A percentile compares a stretch with the other conserved stretches of the same genome.
These are phyloP conservation scores for Pinna nobilis DNA, from an alignment of 1,140 invertebrate species.

Conservation along the genomic window DNA sequence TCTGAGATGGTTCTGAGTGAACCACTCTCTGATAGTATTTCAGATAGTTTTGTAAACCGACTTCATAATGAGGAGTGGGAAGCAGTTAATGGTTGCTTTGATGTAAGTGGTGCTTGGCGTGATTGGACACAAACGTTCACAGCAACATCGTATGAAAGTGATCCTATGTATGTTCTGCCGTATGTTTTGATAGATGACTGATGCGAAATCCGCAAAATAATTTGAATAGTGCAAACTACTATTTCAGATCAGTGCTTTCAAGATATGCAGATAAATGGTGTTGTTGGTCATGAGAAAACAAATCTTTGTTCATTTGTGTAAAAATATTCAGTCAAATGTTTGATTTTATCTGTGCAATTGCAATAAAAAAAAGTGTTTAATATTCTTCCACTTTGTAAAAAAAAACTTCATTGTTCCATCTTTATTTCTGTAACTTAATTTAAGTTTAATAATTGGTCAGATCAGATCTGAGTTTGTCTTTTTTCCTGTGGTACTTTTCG, in stretches of 20 bases:
- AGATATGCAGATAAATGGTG: conserved; percentile 15
- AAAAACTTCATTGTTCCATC: background rate
- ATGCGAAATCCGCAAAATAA: conserved; percentile 7
- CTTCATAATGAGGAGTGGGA: conserved; percentile 75
- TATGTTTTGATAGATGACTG: conserved; percentile 89
- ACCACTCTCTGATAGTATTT: conserved; percentile 56
- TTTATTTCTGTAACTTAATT: too few species aligned
- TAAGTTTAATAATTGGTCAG: too few species aligned
- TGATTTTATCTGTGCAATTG: background rate
- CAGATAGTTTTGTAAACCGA: conserved; percentile 72
- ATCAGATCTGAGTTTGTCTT: too few species aligned
- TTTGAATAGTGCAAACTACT: conserved; percentile 16
- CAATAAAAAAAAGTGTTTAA: background rate
- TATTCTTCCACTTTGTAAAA: background rate
- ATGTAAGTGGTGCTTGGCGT: conserved; percentile 80
- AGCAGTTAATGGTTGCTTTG: conserved; percentile 81
- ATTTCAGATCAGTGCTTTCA: conserved; percentile 21
- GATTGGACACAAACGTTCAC: conserved; percentile 89
- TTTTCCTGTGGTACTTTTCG: too few species aligned
- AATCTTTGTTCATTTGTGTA: conserved; percentile 17
- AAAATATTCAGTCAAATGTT: background rate
- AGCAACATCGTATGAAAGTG: conserved; percentile 81
- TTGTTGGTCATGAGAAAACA: conserved; percentile 2
- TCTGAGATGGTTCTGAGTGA: conserved; percentile 43
- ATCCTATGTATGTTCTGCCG: conserved; percentile 89